Percentiles rank a stretch among this genome's conserved stretches.
phyloP scores from a whole-genome alignment of 2,113 vertebrate species.

The Salvelinus fontinalis region DNA sequence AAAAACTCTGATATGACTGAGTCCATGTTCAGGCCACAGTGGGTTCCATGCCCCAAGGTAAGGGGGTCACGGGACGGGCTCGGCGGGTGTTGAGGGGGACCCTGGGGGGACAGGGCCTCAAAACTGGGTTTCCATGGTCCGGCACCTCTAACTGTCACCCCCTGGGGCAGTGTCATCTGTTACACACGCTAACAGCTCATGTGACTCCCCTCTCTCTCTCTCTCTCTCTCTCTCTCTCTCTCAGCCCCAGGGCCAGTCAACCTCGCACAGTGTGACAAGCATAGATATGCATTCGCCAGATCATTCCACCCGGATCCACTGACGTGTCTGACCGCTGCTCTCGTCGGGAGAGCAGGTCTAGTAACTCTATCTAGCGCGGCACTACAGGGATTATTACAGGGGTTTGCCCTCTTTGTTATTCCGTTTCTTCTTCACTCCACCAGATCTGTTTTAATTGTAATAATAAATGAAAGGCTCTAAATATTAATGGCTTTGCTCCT shows the following conservation, averaged over 20 bases:
- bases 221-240: neutral
- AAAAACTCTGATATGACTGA: neutral
- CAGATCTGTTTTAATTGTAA: slow-evolving; percentile 67
- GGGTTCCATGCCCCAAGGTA: neutral
- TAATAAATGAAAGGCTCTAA: slow-evolving; percentile 71
- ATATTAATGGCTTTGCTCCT: slow-evolving; percentile 64
- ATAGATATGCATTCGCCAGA: slow-evolving; percentile 43
- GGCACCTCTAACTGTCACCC: neutral
- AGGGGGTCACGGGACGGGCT: neutral
- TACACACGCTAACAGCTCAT: neutral
- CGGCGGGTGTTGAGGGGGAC: neutral
- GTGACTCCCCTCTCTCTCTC: neutral
- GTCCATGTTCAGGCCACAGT: neutral
- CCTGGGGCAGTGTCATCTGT: neutral
- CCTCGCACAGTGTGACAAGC: slow-evolving; percentile 22
- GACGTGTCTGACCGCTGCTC: slow-evolving; percentile 13
- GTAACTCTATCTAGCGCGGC: neutral
- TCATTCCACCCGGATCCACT: slow-evolving; percentile 3
- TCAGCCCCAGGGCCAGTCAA: slow-evolving; percentile 30
- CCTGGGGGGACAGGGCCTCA: neutral
- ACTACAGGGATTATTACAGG: neutral
- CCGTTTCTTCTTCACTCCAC: slow-evolving; percentile 47
- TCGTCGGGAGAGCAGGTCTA: slow-evolving; percentile 16
- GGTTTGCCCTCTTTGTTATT: slow-evolving; percentile 61
- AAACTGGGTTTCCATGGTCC: neutral